phyloP scores from a whole-genome alignment of 2,113 vertebrate species.

The Theristicus caerulescens region DNA sequence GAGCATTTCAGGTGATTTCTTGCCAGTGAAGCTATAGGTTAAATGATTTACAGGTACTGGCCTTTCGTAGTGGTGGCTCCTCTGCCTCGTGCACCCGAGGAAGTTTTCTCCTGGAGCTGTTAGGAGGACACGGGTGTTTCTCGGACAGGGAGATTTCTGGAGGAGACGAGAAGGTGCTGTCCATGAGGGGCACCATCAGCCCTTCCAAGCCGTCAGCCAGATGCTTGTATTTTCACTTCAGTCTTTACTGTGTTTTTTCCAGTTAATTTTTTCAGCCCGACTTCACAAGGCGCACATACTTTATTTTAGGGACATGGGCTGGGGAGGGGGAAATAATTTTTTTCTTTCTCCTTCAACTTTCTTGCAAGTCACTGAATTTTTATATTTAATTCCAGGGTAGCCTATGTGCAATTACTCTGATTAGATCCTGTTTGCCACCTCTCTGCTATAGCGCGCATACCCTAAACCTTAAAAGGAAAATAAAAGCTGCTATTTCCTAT shows the following conservation, averaged over 20 bases:
- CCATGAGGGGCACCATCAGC: accelerated
- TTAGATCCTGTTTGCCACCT: conserved; percentile 41
- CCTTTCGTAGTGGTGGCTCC: background rate
- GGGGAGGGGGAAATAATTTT: background rate
- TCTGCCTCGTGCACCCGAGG: too few species aligned
- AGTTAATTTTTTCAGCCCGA: background rate
- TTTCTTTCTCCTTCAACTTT: conserved; percentile 26
- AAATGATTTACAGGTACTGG: background rate
- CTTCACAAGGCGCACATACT: background rate
- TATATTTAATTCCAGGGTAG: conserved; percentile 33
- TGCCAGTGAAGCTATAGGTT: background rate
- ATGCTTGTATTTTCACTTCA: background rate
- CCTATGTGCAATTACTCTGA: conserved; percentile 56
- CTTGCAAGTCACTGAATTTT: conserved; percentile 38
- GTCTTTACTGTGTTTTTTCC: background rate
- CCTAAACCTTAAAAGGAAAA: conserved; percentile 59
- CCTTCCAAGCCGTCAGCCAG: background rate
- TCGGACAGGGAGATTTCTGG: background rate
- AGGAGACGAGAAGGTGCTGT: background rate
- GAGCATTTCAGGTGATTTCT: background rate
- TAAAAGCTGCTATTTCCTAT: conserved; percentile 66
- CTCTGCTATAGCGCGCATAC: background rate
- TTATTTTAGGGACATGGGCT: background rate
- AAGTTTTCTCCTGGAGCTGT: background rate
- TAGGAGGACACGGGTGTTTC: accelerated